Percentiles rank a stretch among this genome's conserved stretches.
These are phyloP conservation scores for Sigmodon hispidus DNA, from an alignment of 2,113 vertebrate species.

Conservation along the genomic window DNA sequence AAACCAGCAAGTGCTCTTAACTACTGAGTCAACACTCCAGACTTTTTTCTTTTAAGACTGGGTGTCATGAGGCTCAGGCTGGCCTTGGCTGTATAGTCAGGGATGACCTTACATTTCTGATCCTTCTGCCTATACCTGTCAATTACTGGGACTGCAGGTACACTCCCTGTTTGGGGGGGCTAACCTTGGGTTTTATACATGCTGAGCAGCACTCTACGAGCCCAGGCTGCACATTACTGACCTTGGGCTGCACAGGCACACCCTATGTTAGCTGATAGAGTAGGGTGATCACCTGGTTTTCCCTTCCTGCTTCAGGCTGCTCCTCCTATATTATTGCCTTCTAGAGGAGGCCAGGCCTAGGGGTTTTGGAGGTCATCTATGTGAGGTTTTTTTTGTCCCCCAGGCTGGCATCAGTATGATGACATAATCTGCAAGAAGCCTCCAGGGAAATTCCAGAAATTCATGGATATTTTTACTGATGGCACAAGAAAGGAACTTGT, in stretches of 20 bases:
- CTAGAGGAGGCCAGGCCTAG: not conserved
- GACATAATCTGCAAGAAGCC: conserved; percentile 89
- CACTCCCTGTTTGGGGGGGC: accelerated
- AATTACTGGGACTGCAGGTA: too few relatives aligned
- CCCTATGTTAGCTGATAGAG: not conserved
- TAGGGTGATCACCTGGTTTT: not conserved
- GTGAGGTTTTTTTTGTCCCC: not conserved
- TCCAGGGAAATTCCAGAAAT: accelerated
- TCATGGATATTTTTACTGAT: accelerated
- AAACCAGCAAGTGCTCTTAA: not conserved
- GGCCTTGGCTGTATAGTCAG: not conserved
- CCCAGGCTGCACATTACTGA: not conserved
- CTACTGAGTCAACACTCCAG: not conserved
- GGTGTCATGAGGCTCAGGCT: not conserved
- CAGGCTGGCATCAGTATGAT: conserved; percentile 98
- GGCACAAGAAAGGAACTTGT: conserved; percentile 66
- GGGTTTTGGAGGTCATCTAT: too few relatives aligned
- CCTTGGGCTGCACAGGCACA: not conserved
- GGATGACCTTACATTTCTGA: not conserved
- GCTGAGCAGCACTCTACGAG: too few relatives aligned
- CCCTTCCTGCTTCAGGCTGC: not conserved
- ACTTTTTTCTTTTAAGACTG: not conserved
- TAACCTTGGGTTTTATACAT: not conserved
- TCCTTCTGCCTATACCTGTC: not conserved
- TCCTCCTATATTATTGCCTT: not conserved